phyloP scores from a whole-genome alignment of 64 coral and sea anemone genomes.

The Trachythela sp. region DNA sequence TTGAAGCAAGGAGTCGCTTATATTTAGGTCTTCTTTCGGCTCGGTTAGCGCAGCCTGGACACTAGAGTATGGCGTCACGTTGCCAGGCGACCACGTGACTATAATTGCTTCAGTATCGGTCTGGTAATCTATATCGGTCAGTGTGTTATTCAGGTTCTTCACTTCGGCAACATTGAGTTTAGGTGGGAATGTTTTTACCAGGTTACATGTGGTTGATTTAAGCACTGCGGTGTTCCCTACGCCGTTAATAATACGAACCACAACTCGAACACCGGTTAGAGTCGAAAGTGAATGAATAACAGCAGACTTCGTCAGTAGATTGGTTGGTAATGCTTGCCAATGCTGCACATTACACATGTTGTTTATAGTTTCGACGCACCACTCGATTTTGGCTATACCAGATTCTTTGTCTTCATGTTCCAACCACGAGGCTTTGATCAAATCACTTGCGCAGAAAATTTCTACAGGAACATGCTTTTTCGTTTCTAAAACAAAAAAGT shows the following conservation, averaged over 20 bases:
- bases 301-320: neutral
- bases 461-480: neutral
- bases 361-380: neutral
- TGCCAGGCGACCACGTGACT: neutral
- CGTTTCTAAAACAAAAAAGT: neutral
- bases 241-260: neutral
- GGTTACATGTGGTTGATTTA: neutral
- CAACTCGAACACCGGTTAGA: neutral
- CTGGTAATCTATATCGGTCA: neutral
- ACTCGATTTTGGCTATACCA: neutral
- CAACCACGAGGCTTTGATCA: neutral
- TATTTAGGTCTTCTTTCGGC: neutral
- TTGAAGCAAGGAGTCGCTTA: neutral
- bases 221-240: neutral
- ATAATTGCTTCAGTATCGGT: neutral
- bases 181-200: neutral
- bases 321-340: neutral
- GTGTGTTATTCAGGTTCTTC: neutral
- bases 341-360: neutral
- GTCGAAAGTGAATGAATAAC: no score
- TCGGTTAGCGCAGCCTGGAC: neutral
- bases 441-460: neutral
- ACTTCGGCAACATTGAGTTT: neutral
- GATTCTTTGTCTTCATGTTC: neutral
- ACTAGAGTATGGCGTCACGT: neutral